Evolutionary conservation across 1,140 invertebrate species (phyloP), one percentile per base, ranked within the genome.

Genomic region (Epicauta chinensis): DNA sequence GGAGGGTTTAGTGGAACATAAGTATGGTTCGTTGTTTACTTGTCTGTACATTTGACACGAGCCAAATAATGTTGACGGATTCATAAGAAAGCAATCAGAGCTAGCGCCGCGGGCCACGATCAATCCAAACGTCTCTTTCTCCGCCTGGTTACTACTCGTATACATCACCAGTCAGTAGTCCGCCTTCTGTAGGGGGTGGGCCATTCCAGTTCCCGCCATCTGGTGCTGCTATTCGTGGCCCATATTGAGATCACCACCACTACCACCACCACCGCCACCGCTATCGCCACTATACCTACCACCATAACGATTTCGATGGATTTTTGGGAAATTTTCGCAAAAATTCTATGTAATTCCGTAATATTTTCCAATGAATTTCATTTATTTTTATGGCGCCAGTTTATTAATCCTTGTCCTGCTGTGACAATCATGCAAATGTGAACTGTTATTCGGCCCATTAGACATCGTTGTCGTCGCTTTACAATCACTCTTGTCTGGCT

Each of bases 81-180:
- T 59, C 49, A 52, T 54, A 60, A 60, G 59, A 58, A 60, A 60
- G 55, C 56, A 60, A 60, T 60, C 59, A 60, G 52, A 38, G 45
- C 47, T 45, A 48, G 48, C 53, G 57, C 53, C 57, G 49, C 30
- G 53, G 57, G 57, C 42, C 29, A 37, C 38, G 48, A 51, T 51
- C 48, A 51, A 51, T 51, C 48, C 37, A 31, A 31, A 23, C 4
- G 23, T 23, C 7, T 31, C 47, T 39, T 37, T 30, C 31, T 37
- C 47, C 48, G 38, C 38, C 32, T 42, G 48, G 48, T 41, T 51
- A 42, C 48, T 38, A 23, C 23, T n/a, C n/a, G n/a, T n/a, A n/a
- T n/a, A n/a, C n/a, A n/a, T n/a, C 23, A 7, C 23, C 23, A 23
- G 23, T 3, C 23, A 23, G n/a, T n/a, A 51, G 48, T 40, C 48